phyloP scores from a whole-genome alignment of 2,888 invertebrate genomes.

The Campoletis raptor region DNA sequence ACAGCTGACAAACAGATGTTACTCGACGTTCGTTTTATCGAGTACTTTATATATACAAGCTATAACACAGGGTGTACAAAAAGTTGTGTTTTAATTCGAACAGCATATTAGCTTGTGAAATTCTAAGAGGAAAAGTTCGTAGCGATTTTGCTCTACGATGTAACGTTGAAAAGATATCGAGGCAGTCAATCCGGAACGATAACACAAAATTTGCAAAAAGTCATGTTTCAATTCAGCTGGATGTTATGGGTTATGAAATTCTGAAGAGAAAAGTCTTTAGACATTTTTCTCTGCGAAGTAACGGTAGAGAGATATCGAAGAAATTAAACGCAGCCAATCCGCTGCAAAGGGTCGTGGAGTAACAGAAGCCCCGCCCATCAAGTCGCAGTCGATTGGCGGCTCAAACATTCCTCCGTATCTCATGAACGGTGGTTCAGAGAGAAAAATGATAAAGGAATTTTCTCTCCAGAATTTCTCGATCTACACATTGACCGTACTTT shows the following conservation, averaged over 20 bases:
- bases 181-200: not conserved
- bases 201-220: not conserved
- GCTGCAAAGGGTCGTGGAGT: not conserved
- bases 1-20: constrained; percentile 69
- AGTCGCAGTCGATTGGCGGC: not conserved
- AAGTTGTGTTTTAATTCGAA: not conserved
- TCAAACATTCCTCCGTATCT: not conserved
- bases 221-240: not conserved
- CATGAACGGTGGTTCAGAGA: not conserved
- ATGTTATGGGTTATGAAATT: not conserved
- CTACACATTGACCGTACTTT: not conserved
- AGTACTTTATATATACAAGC: constrained; percentile 39
- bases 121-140: not conserved
- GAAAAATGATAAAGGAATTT: not conserved
- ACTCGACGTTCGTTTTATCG: constrained; percentile 37
- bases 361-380: not conserved
- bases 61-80: not conserved
- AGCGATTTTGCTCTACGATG: not conserved
- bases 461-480: not conserved
- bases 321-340: not conserved
- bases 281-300: not conserved
- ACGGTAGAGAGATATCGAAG: not conserved
- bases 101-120: not conserved
- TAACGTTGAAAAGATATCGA: not conserved
- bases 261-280: not conserved